Conservation (phyloP, 1,140 invertebrate genomes). For the Magallana gigas region DNA sequence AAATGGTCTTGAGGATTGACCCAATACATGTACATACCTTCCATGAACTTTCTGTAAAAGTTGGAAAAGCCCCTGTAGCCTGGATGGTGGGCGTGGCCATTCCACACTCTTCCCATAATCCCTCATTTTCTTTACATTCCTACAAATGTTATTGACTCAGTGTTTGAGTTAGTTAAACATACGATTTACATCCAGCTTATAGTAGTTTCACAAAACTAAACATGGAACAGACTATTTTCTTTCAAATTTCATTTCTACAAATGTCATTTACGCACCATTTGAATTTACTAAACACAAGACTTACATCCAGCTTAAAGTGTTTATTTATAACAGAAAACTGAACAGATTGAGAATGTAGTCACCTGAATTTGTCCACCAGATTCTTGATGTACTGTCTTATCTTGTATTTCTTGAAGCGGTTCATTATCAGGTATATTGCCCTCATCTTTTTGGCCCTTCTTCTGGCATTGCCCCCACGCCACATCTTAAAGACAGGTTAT, state of each 20-base stretch:
- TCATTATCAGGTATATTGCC: conserved; percentile 90
- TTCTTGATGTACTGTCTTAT: conserved; percentile 86
- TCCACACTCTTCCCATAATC: conserved; percentile 89
- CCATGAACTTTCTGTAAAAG: conserved; percentile 76
- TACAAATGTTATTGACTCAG: conserved; percentile 54
- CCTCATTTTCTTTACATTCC: conserved; percentile 79
- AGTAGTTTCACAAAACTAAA: too few relatives aligned
- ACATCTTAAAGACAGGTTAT: conserved; percentile 81
- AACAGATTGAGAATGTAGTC: not conserved
- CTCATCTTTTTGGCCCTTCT: conserved; percentile 90
- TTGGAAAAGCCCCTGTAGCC: conserved; percentile 82
- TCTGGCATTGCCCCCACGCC: conserved; percentile 90
- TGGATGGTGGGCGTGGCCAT: conserved; percentile 90
- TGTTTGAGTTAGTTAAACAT: too few relatives aligned
- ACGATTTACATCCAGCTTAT: too few relatives aligned
- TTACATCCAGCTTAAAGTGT: too few relatives aligned
- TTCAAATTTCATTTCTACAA: too few relatives aligned
- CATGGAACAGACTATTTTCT: too few relatives aligned
- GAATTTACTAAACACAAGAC: too few relatives aligned
- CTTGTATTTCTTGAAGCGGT: conserved; percentile 92
- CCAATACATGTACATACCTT: conserved; percentile 66
- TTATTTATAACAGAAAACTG: too few relatives aligned
- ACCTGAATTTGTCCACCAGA: conserved; percentile 67
- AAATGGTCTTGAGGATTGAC: not conserved
- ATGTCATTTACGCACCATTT: too few relatives aligned